Percentiles rank a stretch among this genome's conserved stretches.
These are phyloP conservation scores for Drosophila baimaii DNA, from an alignment of 1,140 invertebrate species.

Conservation along the genomic window DNA sequence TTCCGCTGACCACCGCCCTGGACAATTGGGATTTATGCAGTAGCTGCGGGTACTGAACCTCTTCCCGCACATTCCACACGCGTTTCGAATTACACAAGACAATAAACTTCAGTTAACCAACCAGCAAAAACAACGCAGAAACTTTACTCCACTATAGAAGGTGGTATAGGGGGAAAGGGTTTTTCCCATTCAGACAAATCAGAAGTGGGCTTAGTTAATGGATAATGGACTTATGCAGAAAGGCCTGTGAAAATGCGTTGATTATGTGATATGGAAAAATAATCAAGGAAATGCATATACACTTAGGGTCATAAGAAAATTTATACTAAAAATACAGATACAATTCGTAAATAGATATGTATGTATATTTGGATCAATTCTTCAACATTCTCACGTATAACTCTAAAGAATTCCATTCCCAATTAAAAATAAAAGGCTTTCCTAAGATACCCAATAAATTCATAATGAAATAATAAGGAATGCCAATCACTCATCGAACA, in stretches of 20 bases:
- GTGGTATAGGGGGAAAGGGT: neutral
- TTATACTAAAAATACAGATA: neutral
- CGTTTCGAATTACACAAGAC: slow-evolving; percentile 37
- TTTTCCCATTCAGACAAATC: slow-evolving; percentile 8
- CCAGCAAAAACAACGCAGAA: slow-evolving; percentile 4
- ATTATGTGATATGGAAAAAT: neutral
- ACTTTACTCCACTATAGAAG: slow-evolving; percentile 22
- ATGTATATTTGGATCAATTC: neutral
- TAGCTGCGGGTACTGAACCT: slow-evolving; percentile 9
- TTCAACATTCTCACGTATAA: neutral
- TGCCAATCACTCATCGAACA: slow-evolving; percentile 1
- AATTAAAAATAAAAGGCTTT: no score
- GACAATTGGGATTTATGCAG: slow-evolving; percentile 23
- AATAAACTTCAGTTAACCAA: slow-evolving; percentile 40
- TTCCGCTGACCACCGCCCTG: slow-evolving; percentile 15
- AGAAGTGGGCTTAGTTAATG: neutral
- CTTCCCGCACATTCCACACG: slow-evolving; percentile 67
- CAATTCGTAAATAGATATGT: neutral
- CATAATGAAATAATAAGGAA: neutral
- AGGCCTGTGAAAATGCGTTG: neutral
- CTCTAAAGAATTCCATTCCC: neutral
- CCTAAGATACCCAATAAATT: neutral
- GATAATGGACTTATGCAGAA: neutral
- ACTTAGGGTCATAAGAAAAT: neutral
- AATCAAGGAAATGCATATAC: neutral